These are phyloP conservation scores for Hydrolagus colliei DNA, from an alignment of 2,797 vertebrate genomes.

Conservation along the genomic window DNA sequence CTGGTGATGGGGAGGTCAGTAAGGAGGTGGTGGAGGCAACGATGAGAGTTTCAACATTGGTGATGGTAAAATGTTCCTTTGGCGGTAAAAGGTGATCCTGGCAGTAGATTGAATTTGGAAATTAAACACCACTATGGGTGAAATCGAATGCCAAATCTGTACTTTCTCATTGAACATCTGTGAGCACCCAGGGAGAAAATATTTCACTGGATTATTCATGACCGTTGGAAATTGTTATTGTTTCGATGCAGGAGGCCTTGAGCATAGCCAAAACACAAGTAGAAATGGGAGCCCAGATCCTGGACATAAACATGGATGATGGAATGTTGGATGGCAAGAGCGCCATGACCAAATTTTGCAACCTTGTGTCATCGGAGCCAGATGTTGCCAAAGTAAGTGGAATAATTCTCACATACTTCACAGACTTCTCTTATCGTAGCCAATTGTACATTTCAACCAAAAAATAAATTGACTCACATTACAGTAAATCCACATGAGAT, in stretches of 20 bases:
- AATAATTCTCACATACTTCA: neutral
- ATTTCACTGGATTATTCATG: neutral
- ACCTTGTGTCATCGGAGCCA: slow-evolving; percentile 80
- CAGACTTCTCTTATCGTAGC: neutral
- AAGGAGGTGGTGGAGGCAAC: no score
- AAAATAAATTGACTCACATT: no score
- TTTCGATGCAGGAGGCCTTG: slow-evolving; percentile 70
- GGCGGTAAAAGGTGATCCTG: no score
- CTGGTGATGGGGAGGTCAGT: no score
- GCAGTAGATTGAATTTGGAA: no score
- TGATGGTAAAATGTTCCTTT: no score
- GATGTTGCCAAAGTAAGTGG: slow-evolving; percentile 77
- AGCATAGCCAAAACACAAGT: slow-evolving; percentile 83
- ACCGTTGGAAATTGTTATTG: neutral
- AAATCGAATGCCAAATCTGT: no score
- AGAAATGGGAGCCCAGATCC: slow-evolving; percentile 89
- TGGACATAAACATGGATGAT: slow-evolving; percentile 96
- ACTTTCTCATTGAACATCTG: neutral
- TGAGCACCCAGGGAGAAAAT: neutral
- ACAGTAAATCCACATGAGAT: no score
- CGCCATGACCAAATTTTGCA: slow-evolving; percentile 88
- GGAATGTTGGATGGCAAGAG: slow-evolving; percentile 83
- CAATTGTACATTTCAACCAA: no score
- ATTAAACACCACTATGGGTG: no score
- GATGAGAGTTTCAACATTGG: no score